Evolutionary conservation across 2,888 invertebrate species (phyloP).

Genomic region (Busseola fusca): DNA sequence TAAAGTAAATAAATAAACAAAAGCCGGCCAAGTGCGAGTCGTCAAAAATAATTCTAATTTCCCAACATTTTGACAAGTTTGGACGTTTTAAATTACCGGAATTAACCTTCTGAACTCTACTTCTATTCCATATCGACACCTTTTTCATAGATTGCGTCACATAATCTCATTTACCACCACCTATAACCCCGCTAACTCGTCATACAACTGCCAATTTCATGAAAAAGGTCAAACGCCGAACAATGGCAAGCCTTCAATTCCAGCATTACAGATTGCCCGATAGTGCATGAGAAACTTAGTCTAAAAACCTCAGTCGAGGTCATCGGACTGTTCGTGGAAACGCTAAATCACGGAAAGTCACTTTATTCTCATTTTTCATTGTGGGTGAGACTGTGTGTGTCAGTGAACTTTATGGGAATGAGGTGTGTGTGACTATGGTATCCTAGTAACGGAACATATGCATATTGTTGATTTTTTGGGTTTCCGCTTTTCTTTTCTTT

Average conservation of each 20-base stretch:
- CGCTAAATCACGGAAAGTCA: constrained; percentile 50
- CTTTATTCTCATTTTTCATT: constrained; percentile 42
- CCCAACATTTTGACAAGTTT: too few species aligned
- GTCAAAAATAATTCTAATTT: too few species aligned
- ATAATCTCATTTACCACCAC: constrained; percentile 3
- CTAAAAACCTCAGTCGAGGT: constrained; percentile 56
- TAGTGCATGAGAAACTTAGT: constrained; percentile 58
- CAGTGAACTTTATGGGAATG: constrained; percentile 52
- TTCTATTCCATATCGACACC: not conserved
- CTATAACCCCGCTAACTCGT: constrained; percentile 7
- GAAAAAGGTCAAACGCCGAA: constrained; percentile 55
- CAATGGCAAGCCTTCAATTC: constrained; percentile 58
- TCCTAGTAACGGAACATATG: constrained; percentile 47
- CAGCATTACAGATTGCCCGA: constrained; percentile 55
- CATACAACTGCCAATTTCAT: constrained; percentile 36
- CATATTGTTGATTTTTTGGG: constrained; percentile 35
- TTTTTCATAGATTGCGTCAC: not conserved
- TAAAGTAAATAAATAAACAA: too few species aligned
- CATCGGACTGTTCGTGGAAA: constrained; percentile 44
- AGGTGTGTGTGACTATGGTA: constrained; percentile 39
- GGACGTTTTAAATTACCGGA: too few species aligned
- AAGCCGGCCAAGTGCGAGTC: too few species aligned
- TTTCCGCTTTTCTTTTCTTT: constrained; percentile 44
- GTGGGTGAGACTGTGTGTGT: constrained; percentile 32
- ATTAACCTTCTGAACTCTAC: not conserved